These are phyloP conservation scores for Natator depressus DNA, from an alignment of 2,113 vertebrate species.

Conservation along the genomic window DNA sequence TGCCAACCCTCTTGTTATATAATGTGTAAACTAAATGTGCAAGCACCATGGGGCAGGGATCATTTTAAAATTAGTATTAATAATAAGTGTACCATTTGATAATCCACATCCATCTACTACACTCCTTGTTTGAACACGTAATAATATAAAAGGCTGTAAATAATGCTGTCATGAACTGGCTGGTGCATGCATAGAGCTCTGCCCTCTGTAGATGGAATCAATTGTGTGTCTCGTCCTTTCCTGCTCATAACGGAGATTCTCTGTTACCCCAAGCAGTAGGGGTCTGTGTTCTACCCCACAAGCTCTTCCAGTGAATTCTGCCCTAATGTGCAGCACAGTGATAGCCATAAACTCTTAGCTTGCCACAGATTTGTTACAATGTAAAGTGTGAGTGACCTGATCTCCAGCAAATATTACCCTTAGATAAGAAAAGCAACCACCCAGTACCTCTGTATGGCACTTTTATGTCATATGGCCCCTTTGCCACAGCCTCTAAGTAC, in stretches of 20 bases:
- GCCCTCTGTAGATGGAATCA: too few species aligned
- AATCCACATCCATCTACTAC: not conserved
- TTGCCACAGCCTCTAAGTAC: too few species aligned
- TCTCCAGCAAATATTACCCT: too few species aligned
- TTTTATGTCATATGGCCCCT: too few species aligned
- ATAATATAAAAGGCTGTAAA: not conserved
- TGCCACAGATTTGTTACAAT: not conserved
- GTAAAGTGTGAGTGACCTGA: not conserved
- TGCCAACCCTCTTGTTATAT: too few species aligned
- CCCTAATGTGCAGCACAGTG: not conserved
- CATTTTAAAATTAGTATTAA: not conserved
- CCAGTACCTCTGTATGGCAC: too few species aligned
- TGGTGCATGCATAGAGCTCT: rapidly evolving
- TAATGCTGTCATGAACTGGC: not conserved
- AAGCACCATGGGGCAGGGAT: too few species aligned
- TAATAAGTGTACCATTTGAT: rapidly evolving
- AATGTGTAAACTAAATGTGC: too few species aligned
- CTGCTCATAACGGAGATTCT: not conserved
- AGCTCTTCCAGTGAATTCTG: not conserved
- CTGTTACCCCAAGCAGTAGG: not conserved
- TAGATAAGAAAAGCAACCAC: too few species aligned
- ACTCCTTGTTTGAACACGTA: rapidly evolving
- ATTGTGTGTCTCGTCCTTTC: rapidly evolving
- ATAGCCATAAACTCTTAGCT: not conserved
- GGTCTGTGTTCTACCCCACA: not conserved